Base-by-base conservation (phyloP, 1,140 invertebrate genomes). In the Agrypnia vestita region DNA sequence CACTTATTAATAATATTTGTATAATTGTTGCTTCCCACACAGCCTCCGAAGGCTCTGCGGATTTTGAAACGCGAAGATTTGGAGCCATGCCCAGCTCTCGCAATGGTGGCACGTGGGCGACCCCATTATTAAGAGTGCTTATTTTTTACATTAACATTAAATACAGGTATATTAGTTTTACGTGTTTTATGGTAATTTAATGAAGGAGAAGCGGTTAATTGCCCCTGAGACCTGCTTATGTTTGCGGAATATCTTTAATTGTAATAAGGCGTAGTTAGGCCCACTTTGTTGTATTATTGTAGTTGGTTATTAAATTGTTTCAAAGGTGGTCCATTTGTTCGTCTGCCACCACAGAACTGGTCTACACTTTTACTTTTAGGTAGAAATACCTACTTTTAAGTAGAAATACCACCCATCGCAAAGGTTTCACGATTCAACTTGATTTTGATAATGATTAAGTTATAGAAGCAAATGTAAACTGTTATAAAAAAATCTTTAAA, bases 111-210 rank as follows among this genome's bases (percentile, higher is more conserved):
- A 43, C 17, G 67, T 71, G 67, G 67, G 67, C 17, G 67, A 49
- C 43, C 67, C 67, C 67, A 15, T 71, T 71, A 71, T 71, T 71
- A 49, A 49, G 15, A 71, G 67, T 47, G 17, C 43, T 71, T 71
- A 71, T 49, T 49, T 71, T 71, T 71, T 47, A 71, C 17, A 71
- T 71, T 71, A 71, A 17, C 67, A 71, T 71, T 49, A 71, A 35
- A 35, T 35, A 71, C 46, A 49, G 44, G 67, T 49, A 71, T 35
- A 35, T 71, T 71, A 49, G 47, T 71, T 71, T 25, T 44, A 46
- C 67, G 67, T 47, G 67, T 21, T 71, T 13, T 71, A 71, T 71
- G 67, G 67, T 71, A 71, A 71, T 71, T 49, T 71, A 47, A 71
- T 19, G 46, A 21, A 25, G 64, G 43, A 69, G 44, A 47, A 49